These are phyloP conservation scores for Sphecodes monilicornis DNA, from an alignment of 2,888 invertebrate genomes.

Conservation along the genomic window DNA sequence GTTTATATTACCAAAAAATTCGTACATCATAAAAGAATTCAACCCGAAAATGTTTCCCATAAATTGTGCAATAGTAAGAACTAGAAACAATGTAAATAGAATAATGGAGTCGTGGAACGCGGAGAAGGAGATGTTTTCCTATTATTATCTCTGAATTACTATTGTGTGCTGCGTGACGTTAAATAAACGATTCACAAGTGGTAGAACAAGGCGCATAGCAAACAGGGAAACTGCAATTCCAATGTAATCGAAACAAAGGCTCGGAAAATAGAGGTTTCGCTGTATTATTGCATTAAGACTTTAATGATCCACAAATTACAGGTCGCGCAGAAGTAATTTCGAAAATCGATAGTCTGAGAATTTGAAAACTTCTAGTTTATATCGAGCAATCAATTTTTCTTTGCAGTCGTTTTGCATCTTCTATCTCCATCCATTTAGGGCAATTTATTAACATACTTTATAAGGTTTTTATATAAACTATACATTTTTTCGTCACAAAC, in stretches of 20 bases:
- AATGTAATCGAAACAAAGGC: conserved; percentile 12
- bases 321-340: not conserved
- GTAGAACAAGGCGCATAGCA: not conserved
- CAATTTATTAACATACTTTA: not conserved
- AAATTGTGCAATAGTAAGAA: not conserved
- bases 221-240: not conserved
- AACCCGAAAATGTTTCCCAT: not conserved
- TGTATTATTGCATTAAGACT: not conserved
- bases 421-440: not conserved
- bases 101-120: too few species aligned
- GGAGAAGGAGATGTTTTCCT: not conserved
- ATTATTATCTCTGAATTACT: conserved; percentile 18
- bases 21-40: not conserved
- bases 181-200: conserved; percentile 18
- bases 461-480: too few species aligned
- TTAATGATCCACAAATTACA: conserved; percentile 9
- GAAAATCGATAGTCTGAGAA: not conserved
- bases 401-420: not conserved
- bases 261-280: not conserved
- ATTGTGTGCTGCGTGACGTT: not conserved
- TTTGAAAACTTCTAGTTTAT: not conserved
- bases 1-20: not conserved
- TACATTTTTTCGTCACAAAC: too few species aligned
- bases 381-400: not conserved
- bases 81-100: not conserved